A percentile compares a stretch with the other conserved stretches of the same genome.
Conservation (phyloP, 92 coral and sea anemone genomes). For the Metridium senile region DNA sequence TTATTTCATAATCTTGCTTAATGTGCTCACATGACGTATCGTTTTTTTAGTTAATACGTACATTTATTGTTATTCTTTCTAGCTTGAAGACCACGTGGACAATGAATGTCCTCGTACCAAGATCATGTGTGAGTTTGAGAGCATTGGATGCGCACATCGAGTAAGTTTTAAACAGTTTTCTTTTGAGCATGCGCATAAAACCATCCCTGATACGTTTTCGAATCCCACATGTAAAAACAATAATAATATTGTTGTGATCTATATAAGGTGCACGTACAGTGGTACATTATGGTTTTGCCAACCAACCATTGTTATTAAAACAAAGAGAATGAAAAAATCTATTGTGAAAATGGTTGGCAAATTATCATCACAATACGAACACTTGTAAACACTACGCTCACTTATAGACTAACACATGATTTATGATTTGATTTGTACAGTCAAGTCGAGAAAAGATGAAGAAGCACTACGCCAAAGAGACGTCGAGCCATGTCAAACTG, state of each 20-base stretch:
- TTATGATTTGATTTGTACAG: slow-evolving; percentile 18
- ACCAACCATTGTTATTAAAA: too few relatives aligned
- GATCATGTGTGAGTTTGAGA: slow-evolving; percentile 40
- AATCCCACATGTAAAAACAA: too few relatives aligned
- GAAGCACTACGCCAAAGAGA: slow-evolving; percentile 40
- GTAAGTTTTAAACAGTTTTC: slow-evolving; percentile 19
- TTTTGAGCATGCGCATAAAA: background rate
- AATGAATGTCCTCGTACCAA: slow-evolving; percentile 57
- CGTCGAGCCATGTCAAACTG: slow-evolving; percentile 38
- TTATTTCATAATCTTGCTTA: background rate
- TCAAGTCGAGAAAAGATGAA: slow-evolving; percentile 61
- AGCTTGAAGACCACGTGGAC: slow-evolving; percentile 50
- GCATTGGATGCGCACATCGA: slow-evolving; percentile 56
- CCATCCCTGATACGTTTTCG: too few relatives aligned
- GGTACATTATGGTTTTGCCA: too few relatives aligned
- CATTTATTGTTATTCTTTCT: background rate
- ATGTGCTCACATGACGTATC: background rate
- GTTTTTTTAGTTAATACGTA: too few relatives aligned
- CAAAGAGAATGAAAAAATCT: background rate
- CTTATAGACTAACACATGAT: too few relatives aligned
- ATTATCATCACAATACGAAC: too few relatives aligned
- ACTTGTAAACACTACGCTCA: too few relatives aligned
- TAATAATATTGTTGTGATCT: too few relatives aligned
- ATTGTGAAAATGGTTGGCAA: background rate
- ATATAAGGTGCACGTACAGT: too few relatives aligned